Evolutionary conservation across 2,888 invertebrate species (phyloP).

Genomic region (Stenoptilia bipunctidactyla): DNA sequence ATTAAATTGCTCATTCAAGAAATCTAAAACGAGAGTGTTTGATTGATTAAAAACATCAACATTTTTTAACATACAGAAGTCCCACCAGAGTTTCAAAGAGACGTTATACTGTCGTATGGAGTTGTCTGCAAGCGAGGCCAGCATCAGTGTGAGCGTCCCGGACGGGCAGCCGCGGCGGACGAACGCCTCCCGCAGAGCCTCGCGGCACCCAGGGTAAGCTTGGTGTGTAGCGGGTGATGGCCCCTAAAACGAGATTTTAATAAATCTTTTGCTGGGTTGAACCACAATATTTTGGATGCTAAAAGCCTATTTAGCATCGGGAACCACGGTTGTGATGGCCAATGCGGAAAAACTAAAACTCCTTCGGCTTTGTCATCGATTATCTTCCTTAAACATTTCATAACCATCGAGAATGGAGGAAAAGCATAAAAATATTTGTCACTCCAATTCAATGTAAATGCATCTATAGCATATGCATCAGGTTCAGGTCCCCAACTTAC

Average conservation of each 20-base stretch:
- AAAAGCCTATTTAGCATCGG: conserved; percentile 11
- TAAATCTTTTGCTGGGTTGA: conserved; percentile 6
- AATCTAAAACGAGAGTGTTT: conserved; percentile 1
- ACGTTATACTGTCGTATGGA: conserved; percentile 8
- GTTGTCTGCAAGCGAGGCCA: conserved; percentile 9
- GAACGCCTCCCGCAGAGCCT: conserved; percentile 11
- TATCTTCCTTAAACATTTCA: conserved; percentile 12
- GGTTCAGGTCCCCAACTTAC: conserved; percentile 12
- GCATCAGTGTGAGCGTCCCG: conserved; percentile 5
- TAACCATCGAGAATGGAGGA: conserved; percentile 10
- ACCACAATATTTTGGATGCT: conserved; percentile 7
- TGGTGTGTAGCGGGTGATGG: conserved; percentile 3
- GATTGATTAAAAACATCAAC: conserved; percentile 2
- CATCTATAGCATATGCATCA: conserved; percentile 8
- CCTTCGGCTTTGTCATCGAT: conserved; percentile 16
- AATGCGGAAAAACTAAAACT: conserved; percentile 17
- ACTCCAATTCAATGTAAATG: conserved; percentile 10
- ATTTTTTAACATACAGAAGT: conserved; percentile 5
- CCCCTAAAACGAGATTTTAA: conserved; percentile 9
- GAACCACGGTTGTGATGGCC: conserved; percentile 20
- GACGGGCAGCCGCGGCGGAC: conserved; percentile 3
- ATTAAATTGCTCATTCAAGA: conserved; percentile 8
- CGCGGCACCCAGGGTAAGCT: conserved; percentile 14
- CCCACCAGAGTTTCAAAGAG: conserved; percentile 10
- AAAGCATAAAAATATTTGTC: conserved; percentile 13